phyloP scores from a whole-genome alignment of 2,797 vertebrate species.

The Microctenopoma lineatum region DNA sequence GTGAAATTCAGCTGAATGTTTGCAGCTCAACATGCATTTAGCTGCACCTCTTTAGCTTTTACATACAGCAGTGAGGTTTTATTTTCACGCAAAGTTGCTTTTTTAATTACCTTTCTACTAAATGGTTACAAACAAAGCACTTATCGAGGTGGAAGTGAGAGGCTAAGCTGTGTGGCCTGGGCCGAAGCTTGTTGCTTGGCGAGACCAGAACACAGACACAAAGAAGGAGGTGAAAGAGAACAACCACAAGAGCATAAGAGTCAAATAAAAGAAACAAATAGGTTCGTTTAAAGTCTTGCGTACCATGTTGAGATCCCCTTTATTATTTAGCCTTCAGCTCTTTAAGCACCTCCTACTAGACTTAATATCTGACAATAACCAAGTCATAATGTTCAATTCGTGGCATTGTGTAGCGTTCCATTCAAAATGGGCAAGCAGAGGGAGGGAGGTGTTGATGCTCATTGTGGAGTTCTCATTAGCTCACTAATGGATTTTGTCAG shows the following conservation, averaged over 20 bases:
- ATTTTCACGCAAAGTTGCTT: slow-evolving; percentile 34
- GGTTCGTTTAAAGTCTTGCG: slow-evolving; percentile 56
- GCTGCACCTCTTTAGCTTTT: slow-evolving; percentile 38
- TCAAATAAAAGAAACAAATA: slow-evolving; percentile 64
- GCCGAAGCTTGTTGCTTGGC: slow-evolving; percentile 15
- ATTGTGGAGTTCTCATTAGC: slow-evolving; percentile 59
- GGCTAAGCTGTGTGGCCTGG: slow-evolving; percentile 20
- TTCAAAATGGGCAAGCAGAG: slow-evolving; percentile 29
- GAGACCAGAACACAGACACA: slow-evolving; percentile 32
- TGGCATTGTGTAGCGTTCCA: slow-evolving; percentile 49
- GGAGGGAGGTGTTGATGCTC: slow-evolving; percentile 24
- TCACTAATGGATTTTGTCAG: slow-evolving; percentile 78
- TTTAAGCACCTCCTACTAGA: slow-evolving; percentile 64
- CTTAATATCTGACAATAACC: slow-evolving; percentile 65
- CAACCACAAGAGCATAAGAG: slow-evolving; percentile 24
- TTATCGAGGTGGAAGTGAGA: slow-evolving; percentile 1
- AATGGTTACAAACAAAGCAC: slow-evolving; percentile 30
- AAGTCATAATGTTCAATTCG: slow-evolving; percentile 56
- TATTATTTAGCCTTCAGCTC: slow-evolving; percentile 65
- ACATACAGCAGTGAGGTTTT: slow-evolving; percentile 18
- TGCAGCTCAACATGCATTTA: slow-evolving; percentile 45
- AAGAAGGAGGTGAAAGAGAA: slow-evolving; percentile 16
- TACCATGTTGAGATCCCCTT: slow-evolving; percentile 50
- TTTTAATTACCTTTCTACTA: slow-evolving; percentile 48
- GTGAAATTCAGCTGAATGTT: slow-evolving; percentile 62